A percentile compares a stretch with the other conserved stretches of the same genome.
phyloP scores from a whole-genome alignment of 2,797 vertebrate species.

The Kryptopterus vitreolus region DNA sequence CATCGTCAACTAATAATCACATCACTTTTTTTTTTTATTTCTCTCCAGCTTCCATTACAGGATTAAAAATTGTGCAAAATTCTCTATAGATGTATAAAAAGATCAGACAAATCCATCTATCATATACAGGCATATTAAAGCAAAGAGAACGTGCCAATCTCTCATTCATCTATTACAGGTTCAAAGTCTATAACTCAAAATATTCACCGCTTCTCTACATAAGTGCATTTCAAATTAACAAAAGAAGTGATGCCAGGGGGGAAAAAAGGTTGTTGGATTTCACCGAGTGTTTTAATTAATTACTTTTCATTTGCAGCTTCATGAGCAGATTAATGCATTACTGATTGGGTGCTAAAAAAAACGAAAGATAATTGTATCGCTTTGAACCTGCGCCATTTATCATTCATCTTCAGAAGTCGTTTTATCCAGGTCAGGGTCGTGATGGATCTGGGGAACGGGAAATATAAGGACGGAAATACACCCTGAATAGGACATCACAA shows the following conservation, averaged over 20 bases:
- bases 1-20: neutral
- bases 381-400: constrained; percentile 33
- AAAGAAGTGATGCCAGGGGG: neutral
- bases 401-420: neutral
- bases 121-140: neutral
- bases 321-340: constrained; percentile 32
- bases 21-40: no score
- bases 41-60: neutral
- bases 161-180: neutral
- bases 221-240: neutral
- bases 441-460: neutral
- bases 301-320: constrained; percentile 23
- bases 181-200: neutral
- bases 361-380: constrained; percentile 34
- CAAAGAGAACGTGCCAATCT: neutral
- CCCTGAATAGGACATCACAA: neutral
- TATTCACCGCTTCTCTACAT: neutral
- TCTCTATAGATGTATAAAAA: neutral
- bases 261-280: neutral
- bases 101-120: neutral
- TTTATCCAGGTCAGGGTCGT: neutral
- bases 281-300: neutral
- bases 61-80: neutral
- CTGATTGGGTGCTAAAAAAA: constrained; percentile 2
- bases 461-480: neutral